These are phyloP conservation scores for Ypsolopha sequella DNA, from an alignment of 2,888 invertebrate genomes.

Conservation along the genomic window DNA sequence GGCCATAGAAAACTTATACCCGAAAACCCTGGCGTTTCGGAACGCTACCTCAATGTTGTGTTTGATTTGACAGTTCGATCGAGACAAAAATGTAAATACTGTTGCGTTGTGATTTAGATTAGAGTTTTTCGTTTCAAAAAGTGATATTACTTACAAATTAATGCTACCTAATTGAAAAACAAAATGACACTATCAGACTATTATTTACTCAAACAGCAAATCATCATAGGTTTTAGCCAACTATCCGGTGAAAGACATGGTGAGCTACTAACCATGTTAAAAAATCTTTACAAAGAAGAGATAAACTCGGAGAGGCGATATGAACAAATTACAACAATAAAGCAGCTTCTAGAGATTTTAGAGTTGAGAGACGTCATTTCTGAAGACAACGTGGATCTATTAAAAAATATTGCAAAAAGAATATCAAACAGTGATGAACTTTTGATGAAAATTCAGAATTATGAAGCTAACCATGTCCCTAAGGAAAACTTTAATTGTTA, in stretches of 20 bases:
- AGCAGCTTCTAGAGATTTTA: conserved; percentile 38
- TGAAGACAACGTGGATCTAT: conserved; percentile 38
- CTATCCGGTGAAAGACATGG: conserved; percentile 25
- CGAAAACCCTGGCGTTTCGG: too few relatives aligned
- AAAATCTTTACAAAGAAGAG: conserved; percentile 36
- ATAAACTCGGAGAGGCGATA: conserved; percentile 50
- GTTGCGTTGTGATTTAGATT: too few relatives aligned
- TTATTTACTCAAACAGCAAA: conserved; percentile 24
- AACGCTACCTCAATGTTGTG: too few relatives aligned
- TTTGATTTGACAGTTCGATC: too few relatives aligned
- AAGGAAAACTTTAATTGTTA: conserved; percentile 26
- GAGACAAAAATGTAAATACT: too few relatives aligned
- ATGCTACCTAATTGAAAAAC: too few relatives aligned
- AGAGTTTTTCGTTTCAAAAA: too few relatives aligned
- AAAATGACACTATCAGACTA: conserved; percentile 45
- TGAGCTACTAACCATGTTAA: conserved; percentile 31
- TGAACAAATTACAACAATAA: conserved; percentile 39
- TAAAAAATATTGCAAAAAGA: conserved; percentile 37
- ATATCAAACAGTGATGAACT: conserved; percentile 27
- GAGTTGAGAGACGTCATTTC: conserved; percentile 47
- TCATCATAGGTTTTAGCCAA: conserved; percentile 27
- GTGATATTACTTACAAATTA: too few relatives aligned
- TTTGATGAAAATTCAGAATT: conserved; percentile 28
- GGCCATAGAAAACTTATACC: too few relatives aligned
- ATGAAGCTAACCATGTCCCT: conserved; percentile 27